Percentiles rank a stretch among this genome's conserved stretches.
phyloP scores from a whole-genome alignment of 2,797 vertebrate genomes.

The Mormyrus hasselquistii region DNA sequence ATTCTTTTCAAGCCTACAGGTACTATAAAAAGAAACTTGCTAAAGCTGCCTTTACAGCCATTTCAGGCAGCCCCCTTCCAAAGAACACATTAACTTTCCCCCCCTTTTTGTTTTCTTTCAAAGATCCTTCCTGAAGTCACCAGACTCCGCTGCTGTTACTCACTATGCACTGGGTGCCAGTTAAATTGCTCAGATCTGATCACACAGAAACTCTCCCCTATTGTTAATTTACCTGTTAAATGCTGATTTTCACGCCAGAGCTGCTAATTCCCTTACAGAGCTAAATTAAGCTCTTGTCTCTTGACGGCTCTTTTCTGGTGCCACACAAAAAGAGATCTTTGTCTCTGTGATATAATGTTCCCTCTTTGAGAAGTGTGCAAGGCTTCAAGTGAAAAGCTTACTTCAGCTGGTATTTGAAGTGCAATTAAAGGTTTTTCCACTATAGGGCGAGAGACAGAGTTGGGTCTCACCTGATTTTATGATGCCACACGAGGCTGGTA shows the following conservation, averaged over 20 bases:
- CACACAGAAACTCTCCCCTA: constrained; percentile 40
- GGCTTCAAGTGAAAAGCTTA: not conserved
- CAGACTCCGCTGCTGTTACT: constrained; percentile 48
- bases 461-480: not conserved
- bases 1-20: constrained; percentile 19
- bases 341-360: constrained; percentile 24
- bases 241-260: constrained; percentile 17
- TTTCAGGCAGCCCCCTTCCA: constrained; percentile 43
- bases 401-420: constrained; percentile 13
- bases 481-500: not conserved
- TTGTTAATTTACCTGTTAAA: constrained; percentile 40
- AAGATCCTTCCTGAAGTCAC: constrained; percentile 52
- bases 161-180: constrained; percentile 42
- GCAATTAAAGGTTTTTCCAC: constrained; percentile 9
- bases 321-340: constrained; percentile 10
- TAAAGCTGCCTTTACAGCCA: constrained; percentile 14
- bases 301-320: not conserved
- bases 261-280: constrained; percentile 12
- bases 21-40: constrained; percentile 18
- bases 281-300: constrained; percentile 23
- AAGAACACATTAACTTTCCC: constrained; percentile 20
- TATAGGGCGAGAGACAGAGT: not conserved
- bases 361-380: not conserved
- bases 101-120: constrained; percentile 47
- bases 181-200: constrained; percentile 46